Evolutionary conservation across 2,113 vertebrate species (phyloP), one percentile per base, ranked within the genome.

Genomic region (Indicator indicator): DNA sequence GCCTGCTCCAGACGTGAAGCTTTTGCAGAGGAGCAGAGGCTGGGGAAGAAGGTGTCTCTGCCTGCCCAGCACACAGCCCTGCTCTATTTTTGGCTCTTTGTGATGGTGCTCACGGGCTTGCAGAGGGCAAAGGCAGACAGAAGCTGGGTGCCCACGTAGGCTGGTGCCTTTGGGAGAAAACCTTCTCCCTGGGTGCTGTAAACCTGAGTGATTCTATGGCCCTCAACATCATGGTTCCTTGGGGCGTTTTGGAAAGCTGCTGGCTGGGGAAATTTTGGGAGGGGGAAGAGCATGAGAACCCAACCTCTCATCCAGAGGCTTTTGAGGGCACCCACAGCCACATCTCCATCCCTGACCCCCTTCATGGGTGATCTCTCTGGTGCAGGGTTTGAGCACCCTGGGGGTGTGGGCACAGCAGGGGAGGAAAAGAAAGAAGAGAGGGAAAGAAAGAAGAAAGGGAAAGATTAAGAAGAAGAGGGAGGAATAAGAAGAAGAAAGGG

Each of bases 231-330:
- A 1, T 6, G 8, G 30, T 67, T 36, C 36, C 14, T 46, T 30
- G 8, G 64, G 72, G 0, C 1, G 27, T 20, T 9, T 1, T 0
- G 2, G 59, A 17, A 24, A 44, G 24, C 4, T 6, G 59, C 6
- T 4, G 30, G 8, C 1, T 15, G 46, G 9, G 52, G 0, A 4
- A 4, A 8, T 74, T 46, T 54, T 2, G 48, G 72, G 64, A 28
- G 9, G 21, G 18, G 40, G 56, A 62, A 5, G 8, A 26, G 36
- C 16, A 0, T 4, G 4, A 42, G 30, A 8, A 33, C 2, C 36
- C 9, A 4, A 6, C 20, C 30, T 73, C 0, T 0, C 0, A 3
- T 2, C 23, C 27, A 0, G 58, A 12, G n/a, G 15, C 30, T 84
- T n/a, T 1, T 20, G 10, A 55, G 48, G 11, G 58, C 14, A 24